Percentiles rank a stretch among this genome's conserved stretches.
These are phyloP conservation scores for Nezara viridula DNA, from an alignment of 2,888 invertebrate genomes.

Conservation along the genomic window DNA sequence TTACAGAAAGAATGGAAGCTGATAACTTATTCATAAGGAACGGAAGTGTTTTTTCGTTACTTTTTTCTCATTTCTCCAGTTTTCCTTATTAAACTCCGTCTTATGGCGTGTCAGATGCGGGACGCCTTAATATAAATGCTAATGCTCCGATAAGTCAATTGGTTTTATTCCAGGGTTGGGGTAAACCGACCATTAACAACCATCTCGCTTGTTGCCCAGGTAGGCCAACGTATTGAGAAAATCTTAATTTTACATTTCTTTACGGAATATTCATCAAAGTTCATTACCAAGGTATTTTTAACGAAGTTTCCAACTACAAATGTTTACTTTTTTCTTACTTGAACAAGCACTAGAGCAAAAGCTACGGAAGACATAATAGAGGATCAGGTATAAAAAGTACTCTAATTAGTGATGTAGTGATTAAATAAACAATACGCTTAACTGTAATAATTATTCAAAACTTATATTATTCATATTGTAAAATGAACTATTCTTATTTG, in stretches of 20 bases:
- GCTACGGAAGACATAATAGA: background rate
- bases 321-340: background rate
- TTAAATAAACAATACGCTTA: too few species aligned
- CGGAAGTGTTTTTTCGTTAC: slow-evolving; percentile 42
- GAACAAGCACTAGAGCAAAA: background rate
- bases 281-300: background rate
- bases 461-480: too few species aligned
- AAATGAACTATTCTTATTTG: too few species aligned
- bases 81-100: slow-evolving; percentile 37
- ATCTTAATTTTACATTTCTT: background rate
- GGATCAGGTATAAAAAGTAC: background rate
- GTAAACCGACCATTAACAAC: slow-evolving; percentile 36
- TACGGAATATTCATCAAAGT: slow-evolving; percentile 5
- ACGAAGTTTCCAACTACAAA: background rate
- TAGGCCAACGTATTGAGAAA: background rate
- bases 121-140: slow-evolving; percentile 42
- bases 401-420: too few species aligned
- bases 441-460: too few species aligned
- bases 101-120: slow-evolving; percentile 25
- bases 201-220: background rate
- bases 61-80: slow-evolving; percentile 42
- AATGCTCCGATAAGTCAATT: slow-evolving; percentile 48
- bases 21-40: slow-evolving; percentile 48
- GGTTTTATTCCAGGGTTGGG: slow-evolving; percentile 43
- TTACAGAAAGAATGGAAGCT: slow-evolving; percentile 37